Evolutionary conservation across 2,888 invertebrate genomes (phyloP), one percentile per base, ranked within the genome.

Genomic region (Agrochola macilenta): DNA sequence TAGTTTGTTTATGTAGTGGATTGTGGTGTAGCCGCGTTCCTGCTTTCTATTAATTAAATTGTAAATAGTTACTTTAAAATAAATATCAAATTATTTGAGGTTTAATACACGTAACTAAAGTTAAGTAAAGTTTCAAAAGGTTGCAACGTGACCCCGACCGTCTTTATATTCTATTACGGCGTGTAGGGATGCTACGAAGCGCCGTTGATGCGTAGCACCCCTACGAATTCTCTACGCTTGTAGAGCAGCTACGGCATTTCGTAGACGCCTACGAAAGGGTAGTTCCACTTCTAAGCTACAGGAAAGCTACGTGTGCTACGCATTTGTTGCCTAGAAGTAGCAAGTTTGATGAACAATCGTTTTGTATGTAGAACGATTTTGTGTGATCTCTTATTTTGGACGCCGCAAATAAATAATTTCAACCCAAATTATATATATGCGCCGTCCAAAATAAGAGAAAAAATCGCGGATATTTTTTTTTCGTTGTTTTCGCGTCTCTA

Each of bases 221-320:
- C 74, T 81, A 60, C 76, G 26, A 14, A 39, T 49, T 26, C 2
- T 35, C 68, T 82, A 81, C 68, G 63, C 39, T n/a, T 57, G 30
- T 30, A 17, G n/a, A n/a, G n/a, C n/a, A n/a, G 65, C 79, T 76
- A 82, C 82, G 60, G 26, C n/a, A 54, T 76, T 69, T 49, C 52
- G 80, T 82, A 81, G 78, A 14, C 61, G 70, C 43, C 70, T 78
- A 82, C 61, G 61, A 66, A 14, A 58, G 83, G 83, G 66, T 78
- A 46, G 83, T 52, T 70, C 23, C 23, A 49, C 9, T 52, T 68
- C 20, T 23, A 43, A n/a, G 65, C 60, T 82, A 57, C 58, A 49
- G 30, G 49, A 43, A 57, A 35, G 26, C 68, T 64, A 52, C 58
- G n/a, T 14, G 39, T 54, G 69, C 76, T 82, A 65, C 54, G 49